Evolutionary conservation across 1,140 invertebrate genomes (phyloP), one percentile per base, ranked within the genome.

Genomic region (Diprion similis): DNA sequence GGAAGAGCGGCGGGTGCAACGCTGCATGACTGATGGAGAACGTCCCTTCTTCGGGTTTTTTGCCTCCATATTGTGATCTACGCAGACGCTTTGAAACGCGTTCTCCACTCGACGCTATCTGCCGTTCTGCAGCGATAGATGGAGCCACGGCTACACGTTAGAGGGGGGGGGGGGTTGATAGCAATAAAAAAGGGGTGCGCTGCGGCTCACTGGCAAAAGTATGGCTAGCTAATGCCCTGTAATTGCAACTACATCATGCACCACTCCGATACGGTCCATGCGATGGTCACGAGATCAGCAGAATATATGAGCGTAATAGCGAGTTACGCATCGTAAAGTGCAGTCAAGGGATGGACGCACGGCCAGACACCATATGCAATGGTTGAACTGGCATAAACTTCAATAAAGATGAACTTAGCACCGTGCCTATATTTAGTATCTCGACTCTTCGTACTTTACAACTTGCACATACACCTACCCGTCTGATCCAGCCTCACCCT

Each of bases 391-490:
- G 73, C 77, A 78, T 83, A 81, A 83, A 82, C 79, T 76, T 81
- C 81, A 79, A 84, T 84, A 81, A 81, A 83, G 81, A 84, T 82
- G 80, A 84, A 83, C 78, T 82, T 75, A 80, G 79, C 78, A 74
- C 76, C 75, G 73, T 71, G 76, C 78, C 81, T 84, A 84, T 83
- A 83, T 84, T 84, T 83, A 82, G 79, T 76, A n/a, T 64, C 13
- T 64, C 13, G 13, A 7, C 37, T 68, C 17, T 45, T 18, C 66
- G 11, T 64, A 64, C 17, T 18, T 64, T 18, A 65, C 48, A 72
- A 19, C 70, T 72, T 37, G 71, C 48, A 18, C 7, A 48, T 66
- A 24, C 70, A 18, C 24, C 68, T 70, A 46, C 18, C 51, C 68
- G 37, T 71, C 13, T 48, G 18, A 59, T 71, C 18, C 47, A 46